phyloP scores from a whole-genome alignment of 2,113 vertebrate species.

The Corvus hawaiiensis region DNA sequence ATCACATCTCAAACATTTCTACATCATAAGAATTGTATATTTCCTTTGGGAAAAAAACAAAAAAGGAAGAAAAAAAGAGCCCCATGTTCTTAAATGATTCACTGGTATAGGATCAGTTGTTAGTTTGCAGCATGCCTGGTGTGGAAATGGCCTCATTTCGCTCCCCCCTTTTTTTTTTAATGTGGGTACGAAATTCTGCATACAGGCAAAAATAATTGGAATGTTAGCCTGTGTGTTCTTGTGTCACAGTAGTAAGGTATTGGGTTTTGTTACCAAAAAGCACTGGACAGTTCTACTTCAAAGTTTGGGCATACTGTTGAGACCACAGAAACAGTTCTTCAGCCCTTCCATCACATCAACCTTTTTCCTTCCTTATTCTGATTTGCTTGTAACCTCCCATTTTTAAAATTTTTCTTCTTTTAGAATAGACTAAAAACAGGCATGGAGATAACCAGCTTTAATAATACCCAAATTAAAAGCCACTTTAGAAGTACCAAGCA shows the following conservation, averaged over 20 bases:
- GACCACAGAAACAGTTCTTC: background rate
- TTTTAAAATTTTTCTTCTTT: background rate
- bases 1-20: constrained; percentile 18
- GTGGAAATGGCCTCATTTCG: background rate
- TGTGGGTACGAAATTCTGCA: background rate
- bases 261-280: background rate
- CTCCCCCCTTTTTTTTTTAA: background rate
- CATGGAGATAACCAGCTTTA: background rate
- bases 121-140: background rate
- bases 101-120: background rate
- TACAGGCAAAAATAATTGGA: background rate
- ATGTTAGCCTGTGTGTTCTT: background rate
- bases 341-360: background rate
- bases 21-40: background rate
- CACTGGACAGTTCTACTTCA: background rate
- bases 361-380: background rate
- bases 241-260: background rate
- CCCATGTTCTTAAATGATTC: background rate
- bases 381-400: background rate
- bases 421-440: background rate
- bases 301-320: background rate
- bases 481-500: fast-evolving
- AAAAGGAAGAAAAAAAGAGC: background rate
- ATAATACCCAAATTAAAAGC: background rate
- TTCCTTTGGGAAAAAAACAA: background rate